Evolutionary conservation across 2,113 vertebrate genomes (phyloP), one percentile per base, ranked within the genome.

Genomic region (Polyodon spathula): DNA sequence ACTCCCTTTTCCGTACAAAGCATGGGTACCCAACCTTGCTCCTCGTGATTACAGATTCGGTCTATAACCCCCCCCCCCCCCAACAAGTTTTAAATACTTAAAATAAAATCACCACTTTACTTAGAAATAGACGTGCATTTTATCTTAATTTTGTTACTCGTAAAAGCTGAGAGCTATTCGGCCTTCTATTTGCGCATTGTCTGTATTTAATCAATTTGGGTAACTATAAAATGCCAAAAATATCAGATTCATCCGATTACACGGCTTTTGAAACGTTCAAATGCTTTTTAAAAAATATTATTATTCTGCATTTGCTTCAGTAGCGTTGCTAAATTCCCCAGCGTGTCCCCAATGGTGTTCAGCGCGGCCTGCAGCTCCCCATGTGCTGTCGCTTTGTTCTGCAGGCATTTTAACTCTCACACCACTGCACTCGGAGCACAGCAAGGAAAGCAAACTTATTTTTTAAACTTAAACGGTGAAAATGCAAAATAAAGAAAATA

Each of bases 351-450:
- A 61, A 66, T 68, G 68, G 64, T 65, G 72, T 66, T 72, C 65
- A 76, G 80, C 76, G 82, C 79, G 86, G 88, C 84, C 89, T 87
- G 79, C 79, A 78, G 77, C 74, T 76, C 84, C 86, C 87, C 90
- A 90, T 90, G 91, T 90, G 88, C 89, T 78, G 73, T 82, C 43
- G 85, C 90, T 92, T 92, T 92, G 89, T 92, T 92, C 90, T 88
- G 77, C 57, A 61, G 74, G 44, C 80, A 78, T 81, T 81, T 83
- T 74, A 76, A 75, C 72, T 72, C 70, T 56, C 61, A 54, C 69
- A 64, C 54, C 37, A 6, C 54, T 39, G 50, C 59, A 40, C 59
- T 40, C 14, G 40, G 61, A 50, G 8, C 48, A 50, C 12, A 50
- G 9, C 48, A 14, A n/a, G 5, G 48, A 50, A 50, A 50, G 14